Conservation (phyloP, 2,113 vertebrate species). For the Chitala chitala region DNA sequence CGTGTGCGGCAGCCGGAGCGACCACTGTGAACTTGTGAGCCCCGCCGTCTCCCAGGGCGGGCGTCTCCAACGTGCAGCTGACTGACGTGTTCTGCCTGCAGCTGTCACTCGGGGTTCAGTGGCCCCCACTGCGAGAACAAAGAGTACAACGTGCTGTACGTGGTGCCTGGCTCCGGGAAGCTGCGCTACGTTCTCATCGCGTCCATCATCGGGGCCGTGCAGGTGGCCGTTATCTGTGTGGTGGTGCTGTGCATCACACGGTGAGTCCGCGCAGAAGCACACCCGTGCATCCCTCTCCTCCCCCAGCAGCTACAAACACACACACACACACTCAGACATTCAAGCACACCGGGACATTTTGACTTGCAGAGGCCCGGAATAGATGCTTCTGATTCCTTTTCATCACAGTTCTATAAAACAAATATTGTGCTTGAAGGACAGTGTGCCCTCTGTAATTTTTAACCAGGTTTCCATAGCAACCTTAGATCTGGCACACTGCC, state of each 20-base stretch:
- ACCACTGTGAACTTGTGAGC: no score
- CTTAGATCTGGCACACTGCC: background rate
- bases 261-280: conserved; percentile 60
- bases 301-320: background rate
- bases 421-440: background rate
- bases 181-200: conserved; percentile 97
- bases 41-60: no score
- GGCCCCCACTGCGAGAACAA: conserved; percentile 97
- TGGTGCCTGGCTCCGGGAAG: conserved; percentile 92
- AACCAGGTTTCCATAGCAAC: conserved; percentile 8
- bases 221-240: conserved; percentile 98
- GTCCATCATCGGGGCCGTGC: conserved; percentile 94
- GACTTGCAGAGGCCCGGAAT: background rate
- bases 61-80: background rate
- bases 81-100: conserved; percentile 48
- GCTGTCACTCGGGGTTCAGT: conserved; percentile 93
- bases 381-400: background rate
- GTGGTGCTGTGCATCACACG: conserved; percentile 98
- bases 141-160: conserved; percentile 96
- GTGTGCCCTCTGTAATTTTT: background rate
- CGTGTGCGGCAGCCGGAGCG: no score
- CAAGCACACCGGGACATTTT: background rate
- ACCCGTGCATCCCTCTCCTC: background rate
- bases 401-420: background rate
- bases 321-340: background rate